Base-by-base conservation (phyloP, 2,797 vertebrate genomes). In the Taenioides sp. region DNA sequence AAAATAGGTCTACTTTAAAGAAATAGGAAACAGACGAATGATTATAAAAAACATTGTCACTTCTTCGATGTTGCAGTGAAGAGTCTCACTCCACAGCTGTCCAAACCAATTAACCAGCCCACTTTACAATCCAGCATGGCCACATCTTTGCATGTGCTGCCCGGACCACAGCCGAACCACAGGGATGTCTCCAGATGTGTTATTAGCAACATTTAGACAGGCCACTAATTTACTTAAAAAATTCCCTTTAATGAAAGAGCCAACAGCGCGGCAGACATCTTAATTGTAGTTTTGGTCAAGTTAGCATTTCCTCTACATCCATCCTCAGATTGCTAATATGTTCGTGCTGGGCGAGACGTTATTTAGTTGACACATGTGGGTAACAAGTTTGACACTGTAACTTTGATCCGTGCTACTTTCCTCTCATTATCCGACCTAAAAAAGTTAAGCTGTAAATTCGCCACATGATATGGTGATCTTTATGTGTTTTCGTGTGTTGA, bases 211-310 rank as follows among this genome's bases (percentile, higher is more conserved):
- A 12, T 40, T 62, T n/a, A 40, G 55, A 37, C 18, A 50, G 52
- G 71, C 55, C 1, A 49, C 71, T 43, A 25, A 59, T 34, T 2
- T 18, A 1, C 37, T 55, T 64, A 34, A 64, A 49, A 7, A 25
- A 16, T 12, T 10, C 4, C 2, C 20, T 69, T 31, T 58, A 59
- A 82, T 68, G 69, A 68, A 37, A 55, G 62, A 75, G 5, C 55
- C 14, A 57, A 58, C 59, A 34, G 62, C 69, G 71, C 23, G n/a
- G 23, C 57, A 6, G 55, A 66, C 34, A 47, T 43, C 73, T n/a
- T 81, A 74, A 81, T 82, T 72, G 18, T 65, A 81, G 47, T 14
- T 40, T 52, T 54, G 54, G 76, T 50, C 61, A 52, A 65, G 9
- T 7, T 25, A 10, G 67, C 72, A 31, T 71, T 80, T 75, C 76